Conservation (phyloP, 2,888 invertebrate species). For the Rotaria macrura region DNA sequence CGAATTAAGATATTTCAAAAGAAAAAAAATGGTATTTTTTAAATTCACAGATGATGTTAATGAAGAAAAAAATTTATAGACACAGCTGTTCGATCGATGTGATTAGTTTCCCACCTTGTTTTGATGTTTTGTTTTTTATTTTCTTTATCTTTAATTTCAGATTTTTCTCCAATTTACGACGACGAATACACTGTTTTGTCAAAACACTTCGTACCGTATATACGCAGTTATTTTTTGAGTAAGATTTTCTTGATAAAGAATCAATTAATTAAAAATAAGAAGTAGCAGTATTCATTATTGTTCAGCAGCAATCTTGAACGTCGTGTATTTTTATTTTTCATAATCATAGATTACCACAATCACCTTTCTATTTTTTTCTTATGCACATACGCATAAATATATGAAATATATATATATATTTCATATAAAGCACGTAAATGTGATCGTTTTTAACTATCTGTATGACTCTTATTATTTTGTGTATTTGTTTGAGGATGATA, state of each 20-base stretch:
- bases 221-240: neutral
- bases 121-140: neutral
- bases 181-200: neutral
- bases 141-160: neutral
- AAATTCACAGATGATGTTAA: neutral
- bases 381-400: neutral
- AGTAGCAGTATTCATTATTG: no score
- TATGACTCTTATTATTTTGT: neutral
- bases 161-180: neutral
- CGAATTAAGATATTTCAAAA: neutral
- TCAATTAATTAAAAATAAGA: no score
- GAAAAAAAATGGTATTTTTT: neutral
- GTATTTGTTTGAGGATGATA: slow-evolving; percentile 6
- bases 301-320: neutral
- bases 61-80: neutral
- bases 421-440: neutral
- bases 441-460: neutral
- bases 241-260: no score
- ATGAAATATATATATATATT: neutral
- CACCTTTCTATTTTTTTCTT: neutral
- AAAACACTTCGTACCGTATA: neutral
- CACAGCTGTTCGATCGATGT: neutral
- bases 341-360: neutral
- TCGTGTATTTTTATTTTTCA: neutral
- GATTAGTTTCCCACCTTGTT: neutral